These are phyloP conservation scores for Callipepla californica DNA, from an alignment of 2,113 vertebrate genomes.

Conservation along the genomic window DNA sequence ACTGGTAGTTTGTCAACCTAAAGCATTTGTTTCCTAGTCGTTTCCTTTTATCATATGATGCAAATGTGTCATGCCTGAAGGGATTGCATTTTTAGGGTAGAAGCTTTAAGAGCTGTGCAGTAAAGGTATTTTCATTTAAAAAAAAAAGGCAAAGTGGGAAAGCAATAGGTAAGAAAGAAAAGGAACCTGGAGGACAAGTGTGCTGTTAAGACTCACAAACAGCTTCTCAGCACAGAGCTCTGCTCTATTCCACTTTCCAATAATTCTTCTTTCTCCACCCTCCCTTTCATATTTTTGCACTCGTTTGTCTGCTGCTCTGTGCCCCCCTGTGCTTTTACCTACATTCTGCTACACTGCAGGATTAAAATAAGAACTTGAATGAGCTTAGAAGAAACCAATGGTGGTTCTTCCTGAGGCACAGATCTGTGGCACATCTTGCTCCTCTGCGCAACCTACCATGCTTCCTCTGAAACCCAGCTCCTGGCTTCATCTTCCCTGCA, in stretches of 20 bases:
- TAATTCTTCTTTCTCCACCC: neutral
- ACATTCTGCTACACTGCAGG: neutral
- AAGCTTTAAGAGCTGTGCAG: neutral
- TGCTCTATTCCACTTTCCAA: neutral
- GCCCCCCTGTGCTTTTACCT: neutral
- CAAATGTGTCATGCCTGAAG: neutral
- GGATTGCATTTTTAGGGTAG: neutral
- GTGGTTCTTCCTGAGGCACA: neutral
- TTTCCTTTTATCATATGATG: neutral
- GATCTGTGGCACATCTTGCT: neutral
- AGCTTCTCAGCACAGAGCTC: neutral
- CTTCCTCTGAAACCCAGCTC: neutral
- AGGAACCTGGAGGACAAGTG: neutral
- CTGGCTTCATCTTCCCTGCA: neutral
- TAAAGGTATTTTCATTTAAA: neutral
- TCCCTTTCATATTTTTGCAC: neutral
- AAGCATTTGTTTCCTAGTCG: neutral
- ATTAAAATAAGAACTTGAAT: neutral
- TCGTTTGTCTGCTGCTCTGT: neutral
- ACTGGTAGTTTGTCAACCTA: neutral
- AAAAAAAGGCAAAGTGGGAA: fast-evolving
- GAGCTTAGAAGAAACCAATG: neutral
- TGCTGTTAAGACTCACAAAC: neutral
- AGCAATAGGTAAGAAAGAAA: neutral
- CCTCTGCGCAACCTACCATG: neutral